phyloP scores from a whole-genome alignment of 2,113 vertebrate species.

The Laticauda colubrina region DNA sequence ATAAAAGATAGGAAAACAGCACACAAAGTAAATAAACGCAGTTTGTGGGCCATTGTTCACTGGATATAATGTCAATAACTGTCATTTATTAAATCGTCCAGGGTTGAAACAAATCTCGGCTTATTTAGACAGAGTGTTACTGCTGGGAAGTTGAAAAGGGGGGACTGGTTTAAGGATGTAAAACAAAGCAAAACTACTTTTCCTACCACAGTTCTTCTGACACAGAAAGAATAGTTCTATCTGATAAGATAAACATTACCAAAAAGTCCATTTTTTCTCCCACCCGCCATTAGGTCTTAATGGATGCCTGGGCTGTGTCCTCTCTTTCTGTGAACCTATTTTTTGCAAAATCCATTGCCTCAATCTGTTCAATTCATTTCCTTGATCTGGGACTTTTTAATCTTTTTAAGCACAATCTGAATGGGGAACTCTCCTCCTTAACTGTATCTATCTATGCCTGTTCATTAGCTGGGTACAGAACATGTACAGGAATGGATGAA shows the following conservation, averaged over 20 bases:
- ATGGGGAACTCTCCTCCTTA: conserved; percentile 41
- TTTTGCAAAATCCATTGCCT: conserved; percentile 7
- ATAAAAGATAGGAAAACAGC: background rate
- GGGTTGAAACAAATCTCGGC: background rate
- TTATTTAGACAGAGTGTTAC: background rate
- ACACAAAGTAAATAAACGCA: background rate
- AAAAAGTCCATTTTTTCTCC: conserved; percentile 26
- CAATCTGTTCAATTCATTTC: background rate
- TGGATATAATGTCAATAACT: background rate
- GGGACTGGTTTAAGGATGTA: background rate
- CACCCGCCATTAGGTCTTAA: conserved; percentile 15
- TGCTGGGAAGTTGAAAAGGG: background rate
- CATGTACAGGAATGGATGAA: background rate
- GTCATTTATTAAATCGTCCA: background rate
- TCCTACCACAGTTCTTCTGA: background rate
- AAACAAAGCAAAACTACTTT: background rate
- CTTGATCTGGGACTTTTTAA: conserved; percentile 41
- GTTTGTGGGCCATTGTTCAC: background rate
- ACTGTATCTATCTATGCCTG: conserved; percentile 27
- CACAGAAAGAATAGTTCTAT: background rate
- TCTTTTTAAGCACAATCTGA: conserved; percentile 33
- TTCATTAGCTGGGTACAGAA: conserved; percentile 45
- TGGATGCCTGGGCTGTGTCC: background rate
- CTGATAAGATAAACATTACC: background rate
- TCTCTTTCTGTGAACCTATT: background rate